phyloP scores from a whole-genome alignment of 2,888 invertebrate species.

The Sarcophaga rosellei region DNA sequence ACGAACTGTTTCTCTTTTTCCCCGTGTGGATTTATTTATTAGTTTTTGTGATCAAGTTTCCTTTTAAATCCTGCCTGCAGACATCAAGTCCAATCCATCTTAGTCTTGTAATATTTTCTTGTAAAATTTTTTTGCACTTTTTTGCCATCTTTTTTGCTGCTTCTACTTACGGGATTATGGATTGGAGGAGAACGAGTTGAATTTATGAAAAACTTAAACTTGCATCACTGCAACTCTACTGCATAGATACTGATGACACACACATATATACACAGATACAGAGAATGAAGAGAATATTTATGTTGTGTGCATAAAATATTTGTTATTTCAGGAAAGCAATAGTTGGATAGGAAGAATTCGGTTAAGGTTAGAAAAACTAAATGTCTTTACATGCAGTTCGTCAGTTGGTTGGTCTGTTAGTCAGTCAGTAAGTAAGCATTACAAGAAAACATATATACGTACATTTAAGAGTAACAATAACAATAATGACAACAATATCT shows the following conservation, averaged over 20 bases:
- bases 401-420: no score
- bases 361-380: no score
- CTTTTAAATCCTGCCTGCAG: constrained; percentile 22
- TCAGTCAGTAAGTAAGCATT: no score
- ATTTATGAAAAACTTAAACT: constrained; percentile 8
- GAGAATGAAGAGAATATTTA: background rate
- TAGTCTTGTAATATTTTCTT: background rate
- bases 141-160: background rate
- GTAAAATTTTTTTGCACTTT: background rate
- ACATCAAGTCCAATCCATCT: constrained; percentile 12
- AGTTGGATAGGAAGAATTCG: no score
- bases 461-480: no score
- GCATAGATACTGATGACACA: no score
- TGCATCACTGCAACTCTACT: no score
- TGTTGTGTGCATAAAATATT: constrained; percentile 11
- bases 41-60: background rate
- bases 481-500: background rate
- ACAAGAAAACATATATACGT: no score
- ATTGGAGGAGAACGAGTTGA: constrained; percentile 18
- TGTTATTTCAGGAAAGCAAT: background rate
- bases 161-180: background rate
- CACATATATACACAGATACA: background rate
- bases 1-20: background rate
- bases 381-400: no score
- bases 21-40: constrained; percentile 4